Percentiles rank a stretch among this genome's conserved stretches.
These are phyloP conservation scores for Drosophila antonietae DNA, from an alignment of 2,888 invertebrate genomes.

Conservation along the genomic window DNA sequence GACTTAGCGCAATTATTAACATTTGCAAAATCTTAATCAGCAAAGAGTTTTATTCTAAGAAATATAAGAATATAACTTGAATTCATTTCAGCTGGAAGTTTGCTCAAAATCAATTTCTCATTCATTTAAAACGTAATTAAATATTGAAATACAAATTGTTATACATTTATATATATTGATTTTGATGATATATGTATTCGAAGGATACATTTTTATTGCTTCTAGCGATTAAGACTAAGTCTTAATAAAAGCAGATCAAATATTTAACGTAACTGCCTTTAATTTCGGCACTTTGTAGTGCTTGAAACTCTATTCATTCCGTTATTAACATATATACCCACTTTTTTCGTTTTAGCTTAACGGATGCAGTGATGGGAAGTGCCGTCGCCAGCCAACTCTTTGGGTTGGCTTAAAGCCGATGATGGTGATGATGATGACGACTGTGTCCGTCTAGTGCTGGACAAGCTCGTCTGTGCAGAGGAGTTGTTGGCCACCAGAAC, in stretches of 20 bases:
- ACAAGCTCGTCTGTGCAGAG: constrained; percentile 30
- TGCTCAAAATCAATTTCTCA: background rate
- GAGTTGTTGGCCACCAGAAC: constrained; percentile 49
- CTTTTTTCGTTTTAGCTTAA: background rate
- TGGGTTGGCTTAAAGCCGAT: constrained; percentile 21
- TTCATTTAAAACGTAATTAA: too few species aligned
- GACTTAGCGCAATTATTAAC: background rate
- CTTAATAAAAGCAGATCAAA: too few species aligned
- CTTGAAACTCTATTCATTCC: background rate
- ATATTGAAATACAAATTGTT: too few species aligned
- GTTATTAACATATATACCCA: constrained; percentile 8
- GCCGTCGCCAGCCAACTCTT: constrained; percentile 11
- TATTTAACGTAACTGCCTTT: background rate
- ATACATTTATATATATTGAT: background rate
- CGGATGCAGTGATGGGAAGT: background rate
- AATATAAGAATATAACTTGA: background rate
- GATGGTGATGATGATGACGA: constrained; percentile 44
- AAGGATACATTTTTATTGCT: too few species aligned
- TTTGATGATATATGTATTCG: too few species aligned
- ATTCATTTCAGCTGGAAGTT: background rate
- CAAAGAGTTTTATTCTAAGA: background rate
- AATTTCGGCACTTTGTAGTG: background rate
- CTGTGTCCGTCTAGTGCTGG: constrained; percentile 33
- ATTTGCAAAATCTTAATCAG: background rate
- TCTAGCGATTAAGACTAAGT: too few species aligned